A percentile compares a stretch with the other conserved stretches of the same genome.
Evolutionary conservation across 2,888 invertebrate genomes (phyloP).

Genomic region (Escarpia spicata): DNA sequence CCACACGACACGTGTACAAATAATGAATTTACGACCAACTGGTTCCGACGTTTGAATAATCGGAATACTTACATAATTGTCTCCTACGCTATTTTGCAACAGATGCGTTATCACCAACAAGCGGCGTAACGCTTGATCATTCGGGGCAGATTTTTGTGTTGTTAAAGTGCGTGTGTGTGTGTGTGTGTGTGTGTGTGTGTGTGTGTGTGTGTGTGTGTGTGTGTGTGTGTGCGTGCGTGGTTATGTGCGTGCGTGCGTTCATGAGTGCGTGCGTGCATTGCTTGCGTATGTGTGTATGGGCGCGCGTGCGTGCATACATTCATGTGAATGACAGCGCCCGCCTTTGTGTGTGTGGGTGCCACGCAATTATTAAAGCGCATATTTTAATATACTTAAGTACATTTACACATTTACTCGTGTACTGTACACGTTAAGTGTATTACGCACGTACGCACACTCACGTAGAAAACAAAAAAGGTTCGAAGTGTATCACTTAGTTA

Average conservation of each 20-base stretch:
- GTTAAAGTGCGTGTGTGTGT: background rate
- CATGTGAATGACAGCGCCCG: background rate
- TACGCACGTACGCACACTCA: background rate
- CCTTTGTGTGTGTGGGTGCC: background rate
- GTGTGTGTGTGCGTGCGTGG: background rate
- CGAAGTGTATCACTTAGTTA: background rate
- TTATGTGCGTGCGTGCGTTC: background rate
- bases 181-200: background rate
- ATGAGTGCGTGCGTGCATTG: background rate
- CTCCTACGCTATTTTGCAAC: background rate
- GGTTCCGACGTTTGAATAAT: background rate
- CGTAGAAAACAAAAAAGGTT: background rate
- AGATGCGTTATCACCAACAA: background rate
- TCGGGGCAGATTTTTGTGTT: background rate
- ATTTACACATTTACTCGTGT: background rate
- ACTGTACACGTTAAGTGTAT: too few relatives aligned
- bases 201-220: background rate
- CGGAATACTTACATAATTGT: background rate
- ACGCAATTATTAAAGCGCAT: background rate
- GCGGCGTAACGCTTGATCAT: background rate
- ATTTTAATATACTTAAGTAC: background rate
- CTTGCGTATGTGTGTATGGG: background rate
- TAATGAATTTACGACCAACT: slow-evolving; percentile 9
- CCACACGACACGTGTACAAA: background rate
- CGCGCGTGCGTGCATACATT: background rate